Conservation (phyloP, 2,888 invertebrate genomes). For the Epsilonema sp. region DNA sequence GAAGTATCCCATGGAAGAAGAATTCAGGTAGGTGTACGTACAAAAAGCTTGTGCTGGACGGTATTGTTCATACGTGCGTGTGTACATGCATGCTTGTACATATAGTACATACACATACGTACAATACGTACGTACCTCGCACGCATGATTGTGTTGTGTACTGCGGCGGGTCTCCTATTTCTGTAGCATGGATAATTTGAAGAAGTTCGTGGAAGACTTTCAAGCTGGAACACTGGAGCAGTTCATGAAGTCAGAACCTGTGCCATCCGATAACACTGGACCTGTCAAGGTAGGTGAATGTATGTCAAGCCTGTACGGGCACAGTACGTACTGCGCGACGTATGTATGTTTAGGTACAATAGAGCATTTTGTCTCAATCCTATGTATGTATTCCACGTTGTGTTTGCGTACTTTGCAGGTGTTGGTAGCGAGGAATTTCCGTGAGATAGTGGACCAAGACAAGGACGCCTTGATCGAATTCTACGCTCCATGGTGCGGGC, state of each 20-base stretch:
- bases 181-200: conserved; percentile 62
- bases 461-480: conserved; percentile 91
- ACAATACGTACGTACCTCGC: too few species aligned
- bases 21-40: conserved; percentile 64
- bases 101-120: too few species aligned
- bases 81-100: too few species aligned
- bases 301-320: too few species aligned
- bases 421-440: conserved; percentile 90
- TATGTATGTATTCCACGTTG: too few species aligned
- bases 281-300: conserved; percentile 30
- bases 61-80: too few species aligned
- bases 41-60: background rate
- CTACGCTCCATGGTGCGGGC: conserved; percentile 98
- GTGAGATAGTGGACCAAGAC: conserved; percentile 69
- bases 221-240: conserved; percentile 62
- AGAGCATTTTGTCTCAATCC: too few species aligned
- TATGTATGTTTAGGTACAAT: too few species aligned
- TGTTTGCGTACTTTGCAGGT: too few species aligned
- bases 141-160: too few species aligned
- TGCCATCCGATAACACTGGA: conserved; percentile 58
- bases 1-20: conserved; percentile 69
- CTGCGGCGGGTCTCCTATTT: too few species aligned
- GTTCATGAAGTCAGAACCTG: conserved; percentile 77
- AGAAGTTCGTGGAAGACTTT: conserved; percentile 61
- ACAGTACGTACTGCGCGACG: too few species aligned